A percentile compares a stretch with the other conserved stretches of the same genome.
Conservation (phyloP, 1,140 invertebrate genomes). For the Oscheius sp. region DNA sequence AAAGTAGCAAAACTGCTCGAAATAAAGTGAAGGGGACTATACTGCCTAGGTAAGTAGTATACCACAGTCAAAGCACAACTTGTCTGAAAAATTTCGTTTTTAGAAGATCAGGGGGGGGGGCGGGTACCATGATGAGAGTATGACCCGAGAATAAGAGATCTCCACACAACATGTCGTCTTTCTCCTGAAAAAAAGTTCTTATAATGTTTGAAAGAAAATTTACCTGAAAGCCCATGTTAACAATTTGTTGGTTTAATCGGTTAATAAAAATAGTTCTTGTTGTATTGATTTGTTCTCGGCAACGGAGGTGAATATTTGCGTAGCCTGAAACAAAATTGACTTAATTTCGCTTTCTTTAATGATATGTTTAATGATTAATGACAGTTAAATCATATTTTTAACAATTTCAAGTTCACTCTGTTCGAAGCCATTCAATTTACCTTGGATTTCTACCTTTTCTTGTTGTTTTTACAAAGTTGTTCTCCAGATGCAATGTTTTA, state of each 20-base stretch:
- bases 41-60: not conserved
- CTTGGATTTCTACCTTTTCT: too few species aligned
- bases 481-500: too few species aligned
- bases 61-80: not conserved
- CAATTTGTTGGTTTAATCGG: not conserved
- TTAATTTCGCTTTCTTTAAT: too few species aligned
- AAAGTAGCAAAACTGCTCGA: not conserved
- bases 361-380: too few species aligned
- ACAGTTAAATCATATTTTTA: too few species aligned
- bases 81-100: not conserved
- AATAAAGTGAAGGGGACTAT: not conserved
- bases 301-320: not conserved
- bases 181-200: constrained; percentile 39
- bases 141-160: constrained; percentile 58
- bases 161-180: constrained; percentile 55
- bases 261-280: not conserved
- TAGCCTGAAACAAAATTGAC: constrained; percentile 1
- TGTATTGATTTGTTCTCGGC: not conserved
- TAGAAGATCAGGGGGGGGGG: too few species aligned
- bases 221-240: not conserved
- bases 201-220: too few species aligned
- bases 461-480: too few species aligned
- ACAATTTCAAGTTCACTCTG: too few species aligned
- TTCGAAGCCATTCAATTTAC: too few species aligned
- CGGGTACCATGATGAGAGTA: constrained; percentile 55